phyloP scores from a whole-genome alignment of 2,888 invertebrate species.

The Eulithis prunata region DNA sequence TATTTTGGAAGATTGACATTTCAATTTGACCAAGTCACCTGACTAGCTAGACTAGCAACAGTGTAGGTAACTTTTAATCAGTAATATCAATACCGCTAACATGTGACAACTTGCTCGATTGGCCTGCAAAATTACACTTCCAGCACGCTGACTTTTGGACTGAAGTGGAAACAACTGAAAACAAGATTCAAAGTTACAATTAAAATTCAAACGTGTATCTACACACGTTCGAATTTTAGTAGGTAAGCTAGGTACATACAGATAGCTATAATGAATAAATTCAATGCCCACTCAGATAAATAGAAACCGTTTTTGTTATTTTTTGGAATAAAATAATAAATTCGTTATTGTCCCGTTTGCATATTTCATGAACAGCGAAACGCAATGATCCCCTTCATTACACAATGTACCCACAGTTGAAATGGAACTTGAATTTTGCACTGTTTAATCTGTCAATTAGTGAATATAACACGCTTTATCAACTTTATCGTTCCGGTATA shows the following conservation, averaged over 20 bases:
- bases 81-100: conserved; percentile 49
- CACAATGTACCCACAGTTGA: conserved; percentile 5
- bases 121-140: conserved; percentile 16
- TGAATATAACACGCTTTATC: conserved; percentile 10
- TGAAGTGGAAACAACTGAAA: neutral
- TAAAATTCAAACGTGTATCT: no score
- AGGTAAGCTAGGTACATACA: no score
- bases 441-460: conserved; percentile 35
- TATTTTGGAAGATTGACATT: conserved; percentile 58
- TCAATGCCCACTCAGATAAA: neutral
- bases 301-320: neutral
- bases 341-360: conserved; percentile 16
- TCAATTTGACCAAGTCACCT: conserved; percentile 70
- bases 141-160: conserved; percentile 11
- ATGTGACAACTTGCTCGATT: conserved; percentile 37
- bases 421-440: conserved; percentile 31
- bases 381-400: conserved; percentile 23
- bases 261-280: no score
- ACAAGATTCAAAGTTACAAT: no score
- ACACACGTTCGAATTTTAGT: no score
- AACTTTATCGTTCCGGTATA: conserved; percentile 14
- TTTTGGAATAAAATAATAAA: conserved; percentile 6
- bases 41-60: conserved; percentile 45
- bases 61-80: conserved; percentile 46
- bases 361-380: conserved; percentile 22